Evolutionary conservation across 2,888 invertebrate genomes (phyloP), one percentile per base, ranked within the genome.

Genomic region (Amphipyra berbera): DNA sequence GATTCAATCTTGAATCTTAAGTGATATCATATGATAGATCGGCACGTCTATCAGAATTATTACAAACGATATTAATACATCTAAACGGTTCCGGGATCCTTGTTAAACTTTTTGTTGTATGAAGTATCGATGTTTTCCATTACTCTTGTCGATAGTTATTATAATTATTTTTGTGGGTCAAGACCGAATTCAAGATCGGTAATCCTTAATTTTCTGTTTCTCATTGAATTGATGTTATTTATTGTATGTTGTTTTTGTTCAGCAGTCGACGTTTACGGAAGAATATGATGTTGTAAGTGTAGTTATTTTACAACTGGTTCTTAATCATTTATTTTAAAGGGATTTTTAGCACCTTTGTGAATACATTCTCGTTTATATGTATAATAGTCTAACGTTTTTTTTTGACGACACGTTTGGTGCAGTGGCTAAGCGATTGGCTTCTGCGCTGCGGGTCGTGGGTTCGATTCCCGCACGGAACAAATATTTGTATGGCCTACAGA

Each of bases 61-160:
- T 27, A 48, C 35, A 9, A 45, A 45, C 7, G 7, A 52, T 15
- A 30, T 44, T 5, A n/a, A 9, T 50, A 44, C 4, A 14, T 65
- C 1, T 13, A 8, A n/a, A 47, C n/a, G 12, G 67, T 50, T 71
- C 40, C 68, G 50, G 66, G 66, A 59, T 65, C 46, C 27, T 58
- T 14, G 37, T 44, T 35, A 6, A 0, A 10, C 41, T 62, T 57
- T 64, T 65, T 65, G 33, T 35, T 10, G 1, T 6, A 15, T 48
- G 13, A 61, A n/a, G 10, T 46, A 48, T 59, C 15, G 15, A 50
- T 14, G 30, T 37, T 58, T 50, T 54, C 66, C 41, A 54, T 71
- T 49, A 46, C 6, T 37, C 4, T 0, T 33, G 27, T 2, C n/a
- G 7, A 7, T 44, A 47, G 40, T 15, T 33, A 8, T 10, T 21